These are phyloP conservation scores for Burhinus bistriatus DNA, from an alignment of 2,113 vertebrate genomes.

Conservation along the genomic window DNA sequence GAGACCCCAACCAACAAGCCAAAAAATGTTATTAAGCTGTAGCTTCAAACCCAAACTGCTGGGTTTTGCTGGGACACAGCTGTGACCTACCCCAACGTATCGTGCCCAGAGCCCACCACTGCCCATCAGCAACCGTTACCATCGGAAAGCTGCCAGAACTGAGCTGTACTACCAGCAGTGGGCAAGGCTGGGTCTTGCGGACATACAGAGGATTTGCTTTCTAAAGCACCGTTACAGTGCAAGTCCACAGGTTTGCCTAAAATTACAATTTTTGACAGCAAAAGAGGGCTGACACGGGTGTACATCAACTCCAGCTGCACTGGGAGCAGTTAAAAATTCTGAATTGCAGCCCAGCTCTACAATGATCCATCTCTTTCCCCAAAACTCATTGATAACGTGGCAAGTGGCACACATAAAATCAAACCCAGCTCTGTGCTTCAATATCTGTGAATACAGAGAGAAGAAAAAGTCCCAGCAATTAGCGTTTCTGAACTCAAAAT, in stretches of 20 bases:
- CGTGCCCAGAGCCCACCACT: background rate
- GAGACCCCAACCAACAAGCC: background rate
- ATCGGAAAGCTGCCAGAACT: background rate
- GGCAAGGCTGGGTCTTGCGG: background rate
- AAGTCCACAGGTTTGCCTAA: background rate
- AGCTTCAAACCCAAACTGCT: background rate
- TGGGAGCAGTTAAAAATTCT: background rate
- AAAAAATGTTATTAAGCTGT: background rate
- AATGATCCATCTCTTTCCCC: rapidly evolving
- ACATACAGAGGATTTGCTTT: background rate
- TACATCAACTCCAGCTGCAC: background rate
- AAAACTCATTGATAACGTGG: rapidly evolving
- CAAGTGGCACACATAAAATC: background rate
- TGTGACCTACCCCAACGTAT: rapidly evolving
- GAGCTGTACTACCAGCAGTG: background rate
- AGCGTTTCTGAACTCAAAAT: background rate
- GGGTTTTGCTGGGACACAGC: background rate
- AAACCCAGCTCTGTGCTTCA: background rate
- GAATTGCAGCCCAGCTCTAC: background rate
- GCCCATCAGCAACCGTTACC: background rate
- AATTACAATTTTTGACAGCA: background rate
- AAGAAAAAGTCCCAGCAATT: background rate
- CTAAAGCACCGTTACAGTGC: background rate
- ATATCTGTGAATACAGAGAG: background rate
- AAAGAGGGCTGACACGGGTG: background rate